Base-by-base conservation (phyloP, 1,140 invertebrate species). In the Ips typographus region DNA sequence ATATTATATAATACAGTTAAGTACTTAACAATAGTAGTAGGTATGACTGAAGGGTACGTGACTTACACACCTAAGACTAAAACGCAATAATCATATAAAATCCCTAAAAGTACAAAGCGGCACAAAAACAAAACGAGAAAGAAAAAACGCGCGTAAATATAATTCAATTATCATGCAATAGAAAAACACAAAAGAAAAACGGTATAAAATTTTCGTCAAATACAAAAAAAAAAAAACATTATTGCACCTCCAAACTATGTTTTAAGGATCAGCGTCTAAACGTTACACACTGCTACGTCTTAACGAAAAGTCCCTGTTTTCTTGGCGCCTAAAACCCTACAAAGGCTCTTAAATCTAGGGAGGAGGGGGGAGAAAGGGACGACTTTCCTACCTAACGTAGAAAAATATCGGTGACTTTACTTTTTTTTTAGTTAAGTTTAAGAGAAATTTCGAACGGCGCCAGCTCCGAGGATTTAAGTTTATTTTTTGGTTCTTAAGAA, bases 311-410 rank as follows among this genome's bases (percentile, higher is more conserved):
- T 59, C 57, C 57, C 57, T 59, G 57, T 59, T 59, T 59, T 59
- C 52, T 55, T 55, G 52, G 52, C n/a, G 37, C 37, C 37, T 22
- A 55, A 55, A 55, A 47, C 22, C 22, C 44, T 49, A 49, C 44
- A 22, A 49, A 49, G 3, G 44, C n/a, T 38, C 8, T 55, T 22
- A 7, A 55, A 38, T 36, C 6, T 55, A 55, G 52, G 5, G 37
- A 55, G 37, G 37, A 55, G 1, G 22, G 22, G 22, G 22, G 6
- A 55, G 5, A 55, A 38, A n/a, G 8, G 37, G 37, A 55, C 52
- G 52, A 62, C 57, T 57, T 65, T 65, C 63, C 63, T 65, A 65
- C 63, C 63, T 65, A 65, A 42, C 1, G 63, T 65, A 65, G 63
- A 65, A 65, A 65, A 65, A 65, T 65, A 65, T 42, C 44, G 44